These are phyloP conservation scores for Drosophila kohkoa DNA, from an alignment of 1,140 invertebrate species.

Conservation along the genomic window DNA sequence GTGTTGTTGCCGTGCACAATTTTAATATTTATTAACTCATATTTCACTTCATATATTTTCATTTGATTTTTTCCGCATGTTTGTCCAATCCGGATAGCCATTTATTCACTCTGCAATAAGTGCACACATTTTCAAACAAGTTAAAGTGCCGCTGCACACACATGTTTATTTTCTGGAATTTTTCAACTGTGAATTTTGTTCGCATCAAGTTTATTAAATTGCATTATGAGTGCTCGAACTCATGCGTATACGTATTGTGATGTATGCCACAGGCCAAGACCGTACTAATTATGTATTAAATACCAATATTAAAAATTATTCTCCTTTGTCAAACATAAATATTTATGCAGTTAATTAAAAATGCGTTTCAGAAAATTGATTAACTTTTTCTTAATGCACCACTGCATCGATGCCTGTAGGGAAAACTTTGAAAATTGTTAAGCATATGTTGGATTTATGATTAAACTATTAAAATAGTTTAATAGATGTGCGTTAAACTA, in stretches of 20 bases:
- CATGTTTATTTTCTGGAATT: conserved; percentile 51
- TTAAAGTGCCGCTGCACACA: not conserved
- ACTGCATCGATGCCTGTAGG: no score
- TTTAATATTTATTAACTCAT: conserved; percentile 24
- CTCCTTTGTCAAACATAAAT: conserved; percentile 41
- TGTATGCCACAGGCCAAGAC: conserved; percentile 10
- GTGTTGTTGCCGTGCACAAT: not conserved
- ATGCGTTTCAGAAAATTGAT: conserved; percentile 7
- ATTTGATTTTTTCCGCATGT: conserved; percentile 15
- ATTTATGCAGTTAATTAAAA: conserved; percentile 71
- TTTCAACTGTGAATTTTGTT: conserved; percentile 59
- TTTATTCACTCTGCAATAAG: conserved; percentile 3
- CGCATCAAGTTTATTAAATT: conserved; percentile 61
- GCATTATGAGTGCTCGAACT: conserved; percentile 26
- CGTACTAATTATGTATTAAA: conserved; percentile 65
- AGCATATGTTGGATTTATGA: no score
- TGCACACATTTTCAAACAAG: conserved; percentile 12
- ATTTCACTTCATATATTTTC: conserved; percentile 14
- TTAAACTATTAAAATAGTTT: no score
- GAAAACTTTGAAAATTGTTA: no score
- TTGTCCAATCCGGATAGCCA: conserved; percentile 6
- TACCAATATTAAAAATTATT: conserved; percentile 43
- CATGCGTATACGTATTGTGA: not conserved
- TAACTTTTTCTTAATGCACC: no score
- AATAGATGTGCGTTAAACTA: no score